These are phyloP conservation scores for Pteria penguin DNA, from an alignment of 2,888 invertebrate genomes.

Conservation along the genomic window DNA sequence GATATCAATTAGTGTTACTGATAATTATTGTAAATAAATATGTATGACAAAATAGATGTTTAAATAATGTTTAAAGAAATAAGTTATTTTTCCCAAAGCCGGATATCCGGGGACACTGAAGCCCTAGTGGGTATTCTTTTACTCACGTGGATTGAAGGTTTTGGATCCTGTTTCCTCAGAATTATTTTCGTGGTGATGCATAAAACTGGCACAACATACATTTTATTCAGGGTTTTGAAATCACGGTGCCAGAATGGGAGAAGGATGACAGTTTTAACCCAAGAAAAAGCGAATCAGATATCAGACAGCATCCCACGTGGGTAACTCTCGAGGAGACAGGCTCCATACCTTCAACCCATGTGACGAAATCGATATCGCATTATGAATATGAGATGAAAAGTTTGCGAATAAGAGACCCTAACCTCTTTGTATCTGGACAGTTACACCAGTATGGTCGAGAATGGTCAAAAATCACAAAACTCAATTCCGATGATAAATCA, in stretches of 20 bases:
- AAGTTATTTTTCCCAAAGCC: background rate
- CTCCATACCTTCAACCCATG: background rate
- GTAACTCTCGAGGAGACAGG: rapidly evolving
- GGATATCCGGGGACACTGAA: constrained; percentile 23
- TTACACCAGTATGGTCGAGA: rapidly evolving
- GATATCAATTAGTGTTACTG: too few relatives aligned
- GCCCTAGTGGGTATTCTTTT: constrained; percentile 14
- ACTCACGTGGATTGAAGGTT: constrained; percentile 1
- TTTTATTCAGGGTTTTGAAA: too few relatives aligned
- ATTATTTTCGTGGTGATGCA: background rate
- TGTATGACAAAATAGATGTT: too few relatives aligned
- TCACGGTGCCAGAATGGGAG: background rate
- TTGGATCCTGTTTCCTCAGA: background rate
- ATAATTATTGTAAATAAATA: too few relatives aligned
- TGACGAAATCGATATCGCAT: background rate
- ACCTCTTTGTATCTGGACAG: background rate
- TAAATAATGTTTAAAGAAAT: too few relatives aligned
- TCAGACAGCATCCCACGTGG: background rate
- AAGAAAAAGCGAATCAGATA: rapidly evolving
- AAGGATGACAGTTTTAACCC: background rate
- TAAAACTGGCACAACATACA: too few relatives aligned
- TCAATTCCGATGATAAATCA: background rate
- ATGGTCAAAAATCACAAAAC: background rate
- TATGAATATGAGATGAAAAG: background rate
- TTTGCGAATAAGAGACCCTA: background rate